Evolutionary conservation across 2,888 invertebrate genomes (phyloP).

Genomic region (Agriopis aurantiaria): DNA sequence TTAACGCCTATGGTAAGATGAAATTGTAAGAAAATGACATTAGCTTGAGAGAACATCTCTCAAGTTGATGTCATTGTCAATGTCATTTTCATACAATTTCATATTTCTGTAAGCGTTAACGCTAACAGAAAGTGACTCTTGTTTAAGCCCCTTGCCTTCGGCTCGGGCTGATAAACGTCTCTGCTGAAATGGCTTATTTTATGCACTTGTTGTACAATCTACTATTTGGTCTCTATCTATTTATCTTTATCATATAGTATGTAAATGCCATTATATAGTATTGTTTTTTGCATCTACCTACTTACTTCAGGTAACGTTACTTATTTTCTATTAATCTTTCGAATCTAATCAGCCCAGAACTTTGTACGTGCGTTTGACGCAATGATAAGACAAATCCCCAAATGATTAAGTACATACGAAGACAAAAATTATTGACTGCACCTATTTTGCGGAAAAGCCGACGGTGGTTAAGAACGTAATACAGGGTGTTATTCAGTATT

Average conservation of each 20-base stretch:
- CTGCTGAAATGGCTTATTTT: too few species aligned
- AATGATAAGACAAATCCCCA: neutral
- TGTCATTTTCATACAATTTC: too few species aligned
- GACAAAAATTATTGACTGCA: neutral
- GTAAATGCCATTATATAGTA: neutral
- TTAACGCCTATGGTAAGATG: too few species aligned
- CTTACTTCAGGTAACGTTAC: neutral
- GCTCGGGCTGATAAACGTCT: too few species aligned
- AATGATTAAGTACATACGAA: neutral
- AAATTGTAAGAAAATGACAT: too few species aligned
- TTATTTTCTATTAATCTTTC: neutral
- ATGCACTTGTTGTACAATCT: too few species aligned
- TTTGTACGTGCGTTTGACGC: slow-evolving; percentile 1
- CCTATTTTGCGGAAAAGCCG: neutral
- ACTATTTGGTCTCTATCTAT: too few species aligned
- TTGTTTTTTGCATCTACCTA: neutral
- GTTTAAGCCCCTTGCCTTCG: too few species aligned
- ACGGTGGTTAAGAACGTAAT: neutral
- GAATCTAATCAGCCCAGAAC: neutral
- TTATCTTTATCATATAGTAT: neutral
- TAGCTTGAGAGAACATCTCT: too few species aligned
- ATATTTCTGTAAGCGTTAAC: too few species aligned
- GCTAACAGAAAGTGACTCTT: too few species aligned
- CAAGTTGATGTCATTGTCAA: too few species aligned
- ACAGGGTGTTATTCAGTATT: neutral